A percentile compares a stretch with the other conserved stretches of the same genome.
Evolutionary conservation across 2,797 vertebrate genomes (phyloP).

Genomic region (Saxicola maurus): DNA sequence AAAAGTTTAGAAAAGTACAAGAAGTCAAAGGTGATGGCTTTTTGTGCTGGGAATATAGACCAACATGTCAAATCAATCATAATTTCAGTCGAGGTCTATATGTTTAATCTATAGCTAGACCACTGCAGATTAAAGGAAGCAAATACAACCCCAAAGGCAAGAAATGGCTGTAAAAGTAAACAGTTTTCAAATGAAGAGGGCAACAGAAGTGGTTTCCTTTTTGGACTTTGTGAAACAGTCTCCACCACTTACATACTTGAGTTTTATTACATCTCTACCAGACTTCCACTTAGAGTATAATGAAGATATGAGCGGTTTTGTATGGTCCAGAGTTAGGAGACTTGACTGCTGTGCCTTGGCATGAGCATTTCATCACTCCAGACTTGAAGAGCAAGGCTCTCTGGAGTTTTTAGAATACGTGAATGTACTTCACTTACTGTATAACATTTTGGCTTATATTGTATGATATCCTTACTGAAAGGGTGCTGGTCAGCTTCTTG

Average conservation of each 20-base stretch:
- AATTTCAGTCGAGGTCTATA: neutral
- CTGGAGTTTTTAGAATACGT: neutral
- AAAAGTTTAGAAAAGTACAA: neutral
- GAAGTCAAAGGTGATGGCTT: neutral
- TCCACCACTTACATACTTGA: neutral
- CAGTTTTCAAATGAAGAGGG: neutral
- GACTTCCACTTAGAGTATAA: neutral
- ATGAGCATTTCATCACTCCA: neutral
- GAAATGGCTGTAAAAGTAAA: neutral
- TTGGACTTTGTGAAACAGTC: neutral
- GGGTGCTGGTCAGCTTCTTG: neutral
- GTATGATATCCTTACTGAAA: neutral
- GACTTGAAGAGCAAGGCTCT: neutral
- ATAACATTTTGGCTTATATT: neutral
- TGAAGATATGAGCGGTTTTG: neutral
- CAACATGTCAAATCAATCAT: neutral
- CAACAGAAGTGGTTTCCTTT: neutral
- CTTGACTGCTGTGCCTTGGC: neutral
- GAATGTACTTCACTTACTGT: neutral
- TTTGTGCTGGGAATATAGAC: neutral
- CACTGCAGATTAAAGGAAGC: neutral
- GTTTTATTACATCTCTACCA: neutral
- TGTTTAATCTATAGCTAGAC: accelerated
- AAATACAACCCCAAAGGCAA: neutral
- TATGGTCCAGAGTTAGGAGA: neutral